A percentile compares a stretch with the other conserved stretches of the same genome.
Evolutionary conservation across 1,140 invertebrate species (phyloP).

Genomic region (Ostrea denselamellosa): DNA sequence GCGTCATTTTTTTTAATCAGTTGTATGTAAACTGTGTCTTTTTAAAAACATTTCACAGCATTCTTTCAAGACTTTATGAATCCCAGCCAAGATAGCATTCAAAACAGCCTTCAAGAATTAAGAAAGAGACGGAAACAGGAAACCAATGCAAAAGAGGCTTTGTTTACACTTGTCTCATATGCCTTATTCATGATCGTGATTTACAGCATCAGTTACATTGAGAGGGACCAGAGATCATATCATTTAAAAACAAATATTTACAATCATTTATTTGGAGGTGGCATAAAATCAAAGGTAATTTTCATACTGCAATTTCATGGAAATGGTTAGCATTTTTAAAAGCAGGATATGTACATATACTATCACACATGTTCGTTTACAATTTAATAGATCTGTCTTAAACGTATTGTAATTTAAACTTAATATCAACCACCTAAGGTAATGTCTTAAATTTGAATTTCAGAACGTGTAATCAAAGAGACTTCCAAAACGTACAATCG

Average conservation of each 20-base stretch:
- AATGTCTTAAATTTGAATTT: too few species aligned
- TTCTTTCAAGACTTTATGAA: slow-evolving; percentile 46
- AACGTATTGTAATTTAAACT: too few species aligned
- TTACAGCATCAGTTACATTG: slow-evolving; percentile 52
- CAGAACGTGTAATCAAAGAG: too few species aligned
- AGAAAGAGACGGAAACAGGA: slow-evolving; percentile 40
- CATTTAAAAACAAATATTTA: slow-evolving; percentile 47
- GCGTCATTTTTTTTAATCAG: not conserved
- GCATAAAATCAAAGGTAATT: slow-evolving; percentile 3
- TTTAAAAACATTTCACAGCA: not conserved
- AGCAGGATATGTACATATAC: too few species aligned
- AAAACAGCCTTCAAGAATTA: not conserved
- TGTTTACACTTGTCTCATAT: slow-evolving; percentile 48
- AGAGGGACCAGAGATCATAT: slow-evolving; percentile 54
- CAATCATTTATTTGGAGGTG: slow-evolving; percentile 34
- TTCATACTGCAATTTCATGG: not conserved
- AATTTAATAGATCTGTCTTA: too few species aligned
- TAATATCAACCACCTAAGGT: too few species aligned
- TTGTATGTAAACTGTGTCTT: slow-evolving; percentile 16
- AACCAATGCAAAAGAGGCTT: slow-evolving; percentile 31
- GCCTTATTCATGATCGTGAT: slow-evolving; percentile 46
- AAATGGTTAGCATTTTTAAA: too few species aligned
- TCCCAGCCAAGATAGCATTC: slow-evolving; percentile 38
- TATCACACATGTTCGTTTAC: too few species aligned
- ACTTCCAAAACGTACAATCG: too few species aligned